phyloP scores from a whole-genome alignment of 1,140 invertebrate genomes.

The Aphelenchoides avenae region DNA sequence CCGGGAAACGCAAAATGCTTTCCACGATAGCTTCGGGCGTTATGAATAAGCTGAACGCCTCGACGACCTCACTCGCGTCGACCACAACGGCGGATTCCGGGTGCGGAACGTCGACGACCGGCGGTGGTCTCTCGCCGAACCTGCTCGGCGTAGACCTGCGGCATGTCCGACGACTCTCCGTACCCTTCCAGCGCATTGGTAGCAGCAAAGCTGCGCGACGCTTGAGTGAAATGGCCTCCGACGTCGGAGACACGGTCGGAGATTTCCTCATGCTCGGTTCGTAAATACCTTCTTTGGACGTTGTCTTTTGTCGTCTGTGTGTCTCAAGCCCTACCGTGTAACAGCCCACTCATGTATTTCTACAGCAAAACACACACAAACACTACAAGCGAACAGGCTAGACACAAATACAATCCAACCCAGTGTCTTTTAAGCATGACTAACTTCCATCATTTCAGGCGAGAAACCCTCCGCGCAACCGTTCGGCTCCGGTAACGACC shows the following conservation, averaged over 20 bases:
- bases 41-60: too few species aligned
- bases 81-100: too few species aligned
- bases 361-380: not conserved
- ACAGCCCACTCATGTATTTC: not conserved
- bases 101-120: too few species aligned
- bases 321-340: not conserved
- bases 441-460: conserved; percentile 19
- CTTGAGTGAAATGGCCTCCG: conserved; percentile 29
- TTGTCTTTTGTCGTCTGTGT: not conserved
- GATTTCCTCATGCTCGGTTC: conserved; percentile 7
- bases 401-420: conserved; percentile 6
- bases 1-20: too few species aligned
- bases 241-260: conserved; percentile 35
- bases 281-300: not conserved
- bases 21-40: too few species aligned
- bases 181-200: conserved; percentile 38
- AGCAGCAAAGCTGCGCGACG: conserved; percentile 19
- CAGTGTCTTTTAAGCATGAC: not conserved
- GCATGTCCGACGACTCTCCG: conserved; percentile 39
- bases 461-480: conserved; percentile 34
- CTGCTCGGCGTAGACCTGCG: too few species aligned
- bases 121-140: too few species aligned
- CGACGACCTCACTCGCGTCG: too few species aligned
- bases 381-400: not conserved
- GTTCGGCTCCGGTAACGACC: conserved; percentile 15